Evolutionary conservation across 2,113 vertebrate genomes (phyloP).

Genomic region (Pantherophis guttatus): DNA sequence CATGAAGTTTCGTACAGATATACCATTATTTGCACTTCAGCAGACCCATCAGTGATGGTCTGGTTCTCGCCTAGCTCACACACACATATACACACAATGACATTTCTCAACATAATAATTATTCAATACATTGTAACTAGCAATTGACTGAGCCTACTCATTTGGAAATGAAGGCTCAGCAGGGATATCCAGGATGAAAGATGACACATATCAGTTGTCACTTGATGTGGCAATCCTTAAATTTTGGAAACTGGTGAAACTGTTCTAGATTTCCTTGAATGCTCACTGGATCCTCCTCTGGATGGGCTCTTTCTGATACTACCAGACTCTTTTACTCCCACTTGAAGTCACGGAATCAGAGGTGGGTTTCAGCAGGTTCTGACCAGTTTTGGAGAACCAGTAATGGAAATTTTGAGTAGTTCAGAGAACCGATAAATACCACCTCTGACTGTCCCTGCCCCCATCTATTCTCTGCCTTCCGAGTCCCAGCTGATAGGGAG

Average conservation of each 20-base stretch:
- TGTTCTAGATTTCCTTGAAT: not conserved
- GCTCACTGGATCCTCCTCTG: not conserved
- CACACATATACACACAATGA: not conserved
- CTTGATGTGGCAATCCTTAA: not conserved
- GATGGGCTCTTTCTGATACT: not conserved
- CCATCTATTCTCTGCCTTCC: too few species aligned
- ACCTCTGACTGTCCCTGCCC: too few species aligned
- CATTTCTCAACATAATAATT: not conserved
- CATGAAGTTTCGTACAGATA: not conserved
- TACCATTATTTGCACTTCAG: not conserved
- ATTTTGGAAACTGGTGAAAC: not conserved
- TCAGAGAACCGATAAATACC: too few species aligned
- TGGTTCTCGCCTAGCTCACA: not conserved
- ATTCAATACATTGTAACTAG: not conserved
- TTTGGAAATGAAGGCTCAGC: not conserved
- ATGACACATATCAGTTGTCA: not conserved
- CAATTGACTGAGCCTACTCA: not conserved
- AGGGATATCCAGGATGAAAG: not conserved
- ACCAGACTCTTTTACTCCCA: not conserved
- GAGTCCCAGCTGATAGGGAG: too few species aligned
- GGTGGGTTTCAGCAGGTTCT: too few species aligned
- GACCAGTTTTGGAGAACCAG: too few species aligned
- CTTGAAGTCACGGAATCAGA: too few species aligned
- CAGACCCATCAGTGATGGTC: not conserved
- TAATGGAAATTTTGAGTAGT: too few species aligned